These are phyloP conservation scores for Lamellibrachia luymesi DNA, from an alignment of 1,140 invertebrate genomes.

Conservation along the genomic window DNA sequence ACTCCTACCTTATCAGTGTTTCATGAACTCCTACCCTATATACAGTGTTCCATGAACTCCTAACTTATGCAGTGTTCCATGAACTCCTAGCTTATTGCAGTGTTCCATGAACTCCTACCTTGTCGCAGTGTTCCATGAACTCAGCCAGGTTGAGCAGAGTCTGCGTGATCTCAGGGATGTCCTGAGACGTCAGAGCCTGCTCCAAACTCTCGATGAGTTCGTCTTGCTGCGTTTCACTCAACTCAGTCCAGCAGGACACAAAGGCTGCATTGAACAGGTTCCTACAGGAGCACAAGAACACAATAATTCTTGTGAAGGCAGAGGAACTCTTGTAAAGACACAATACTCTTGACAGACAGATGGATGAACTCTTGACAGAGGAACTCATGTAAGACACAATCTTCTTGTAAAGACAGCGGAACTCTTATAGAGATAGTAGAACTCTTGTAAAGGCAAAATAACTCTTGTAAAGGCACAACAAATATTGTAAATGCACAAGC, in stretches of 20 bases:
- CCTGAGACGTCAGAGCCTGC: constrained; percentile 86
- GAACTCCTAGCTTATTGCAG: background rate
- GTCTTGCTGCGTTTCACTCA: constrained; percentile 76
- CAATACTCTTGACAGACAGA: background rate
- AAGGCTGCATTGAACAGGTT: constrained; percentile 99
- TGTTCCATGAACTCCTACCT: constrained; percentile 55
- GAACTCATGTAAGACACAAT: too few species aligned
- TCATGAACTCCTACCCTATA: too few species aligned
- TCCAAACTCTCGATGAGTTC: constrained; percentile 86
- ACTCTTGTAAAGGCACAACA: too few species aligned
- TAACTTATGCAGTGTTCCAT: background rate
- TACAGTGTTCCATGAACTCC: constrained; percentile 99
- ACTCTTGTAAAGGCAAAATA: background rate
- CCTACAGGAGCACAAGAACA: constrained; percentile 47
- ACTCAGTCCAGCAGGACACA: constrained; percentile 97
- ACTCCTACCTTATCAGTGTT: background rate
- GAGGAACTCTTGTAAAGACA: background rate
- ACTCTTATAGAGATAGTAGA: too few species aligned
- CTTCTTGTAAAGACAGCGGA: background rate
- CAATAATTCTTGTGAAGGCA: background rate
- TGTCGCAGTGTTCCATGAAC: constrained; percentile 99
- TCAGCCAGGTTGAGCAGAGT: constrained; percentile 96
- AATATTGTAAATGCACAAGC: too few species aligned
- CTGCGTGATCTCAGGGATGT: constrained; percentile 95
- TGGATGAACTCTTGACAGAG: too few species aligned